Evolutionary conservation across 2,113 vertebrate species (phyloP).

Genomic region (Gnathonemus longibarbis): DNA sequence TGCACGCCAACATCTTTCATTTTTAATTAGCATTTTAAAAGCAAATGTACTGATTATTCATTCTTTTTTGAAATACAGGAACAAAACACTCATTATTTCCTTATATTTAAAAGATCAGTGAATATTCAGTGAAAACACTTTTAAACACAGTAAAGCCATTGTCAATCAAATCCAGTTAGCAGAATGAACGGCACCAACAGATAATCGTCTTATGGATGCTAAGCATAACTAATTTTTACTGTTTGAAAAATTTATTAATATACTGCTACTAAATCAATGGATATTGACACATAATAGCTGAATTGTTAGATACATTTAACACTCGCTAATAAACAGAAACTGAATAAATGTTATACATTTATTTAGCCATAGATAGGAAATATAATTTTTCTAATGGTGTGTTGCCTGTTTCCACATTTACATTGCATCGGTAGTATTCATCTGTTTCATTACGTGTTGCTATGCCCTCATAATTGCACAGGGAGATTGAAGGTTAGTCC

Average conservation of each 20-base stretch:
- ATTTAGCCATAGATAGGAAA: not conserved
- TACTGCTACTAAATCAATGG: not conserved
- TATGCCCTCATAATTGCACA: not conserved
- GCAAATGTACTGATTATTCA: not conserved
- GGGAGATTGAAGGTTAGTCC: not conserved
- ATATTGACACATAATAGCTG: not conserved
- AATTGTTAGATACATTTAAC: not conserved
- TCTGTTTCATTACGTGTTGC: not conserved
- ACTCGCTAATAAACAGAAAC: not conserved
- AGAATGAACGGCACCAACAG: not conserved
- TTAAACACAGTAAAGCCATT: not conserved
- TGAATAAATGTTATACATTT: not conserved
- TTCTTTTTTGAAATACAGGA: not conserved
- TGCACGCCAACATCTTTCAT: not conserved
- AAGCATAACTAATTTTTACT: not conserved
- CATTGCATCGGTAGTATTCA: not conserved
- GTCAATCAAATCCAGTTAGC: not conserved
- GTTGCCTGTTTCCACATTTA: not conserved
- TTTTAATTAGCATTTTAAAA: slow-evolving; percentile 3
- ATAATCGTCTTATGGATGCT: not conserved
- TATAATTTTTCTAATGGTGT: not conserved
- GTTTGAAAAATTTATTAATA: not conserved
- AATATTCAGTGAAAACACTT: not conserved
- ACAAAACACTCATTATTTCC: not conserved
- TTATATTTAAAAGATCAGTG: not conserved